These are phyloP conservation scores for Cyclura pinguis DNA, from an alignment of 2,797 vertebrate genomes.

Conservation along the genomic window DNA sequence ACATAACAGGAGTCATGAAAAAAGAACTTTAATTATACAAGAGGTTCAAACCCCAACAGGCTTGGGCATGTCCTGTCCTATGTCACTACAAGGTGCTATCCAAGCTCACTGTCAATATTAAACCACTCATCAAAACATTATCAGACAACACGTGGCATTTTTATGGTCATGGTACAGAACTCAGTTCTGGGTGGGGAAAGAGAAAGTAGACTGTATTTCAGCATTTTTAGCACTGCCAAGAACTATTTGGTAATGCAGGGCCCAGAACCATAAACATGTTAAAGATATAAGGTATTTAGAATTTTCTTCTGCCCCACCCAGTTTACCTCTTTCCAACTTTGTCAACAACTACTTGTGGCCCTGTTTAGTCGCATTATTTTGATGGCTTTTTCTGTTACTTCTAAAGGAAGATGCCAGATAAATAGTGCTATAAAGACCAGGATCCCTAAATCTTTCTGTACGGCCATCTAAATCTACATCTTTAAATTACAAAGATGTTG, in stretches of 20 bases:
- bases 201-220: neutral
- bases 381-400: neutral
- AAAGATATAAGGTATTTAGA: neutral
- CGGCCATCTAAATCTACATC: neutral
- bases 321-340: no score
- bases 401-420: neutral
- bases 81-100: neutral
- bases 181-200: neutral
- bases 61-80: neutral
- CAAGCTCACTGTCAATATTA: neutral
- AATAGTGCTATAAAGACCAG: neutral
- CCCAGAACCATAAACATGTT: neutral
- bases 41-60: neutral
- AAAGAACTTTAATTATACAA: neutral
- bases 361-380: neutral
- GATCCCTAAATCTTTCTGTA: neutral
- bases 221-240: neutral
- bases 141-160: neutral
- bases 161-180: neutral
- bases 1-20: neutral
- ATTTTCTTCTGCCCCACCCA: neutral
- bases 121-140: no score
- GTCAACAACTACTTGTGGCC: neutral
- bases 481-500: neutral
- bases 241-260: neutral